Base-by-base conservation (phyloP, 1,140 invertebrate genomes). In the Orius insidiosus region DNA sequence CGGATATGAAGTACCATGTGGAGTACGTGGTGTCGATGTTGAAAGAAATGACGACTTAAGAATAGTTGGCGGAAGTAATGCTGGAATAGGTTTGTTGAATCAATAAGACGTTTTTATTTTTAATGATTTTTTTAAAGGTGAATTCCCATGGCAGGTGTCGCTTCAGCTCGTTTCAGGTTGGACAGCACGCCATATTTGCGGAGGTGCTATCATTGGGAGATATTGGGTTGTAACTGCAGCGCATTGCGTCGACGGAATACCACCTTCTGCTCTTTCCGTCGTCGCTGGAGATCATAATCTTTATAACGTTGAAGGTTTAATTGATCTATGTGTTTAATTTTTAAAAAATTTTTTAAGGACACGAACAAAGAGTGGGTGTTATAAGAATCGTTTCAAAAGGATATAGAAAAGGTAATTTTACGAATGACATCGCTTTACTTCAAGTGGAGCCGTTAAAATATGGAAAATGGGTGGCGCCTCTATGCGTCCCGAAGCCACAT, bases 141-240 rank as follows among this genome's bases (percentile, higher is more conserved):
- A 70, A 47, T 70, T 71, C 33, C 73, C 73, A 0, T 71, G 73
- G 53, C 70, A 74, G 56, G 63, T 72, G 1, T 74, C 73, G 0
- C 46, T 78, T 3, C 58, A 67, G 38, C 14, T 52, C 18, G n/a
- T 50, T 3, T 33, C 38, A 1, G 52, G 49, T 1, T 45, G 15
- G 7, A 19, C 31, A 11, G 24, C 52, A 0, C 37, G 52, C 13
- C 75, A 74, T 52, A 65, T 68, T 40, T 80, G 77, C 51, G 76
- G 75, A 0, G 77, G 72, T 2, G 67, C 70, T 33, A 70, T 80
- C 45, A 65, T 79, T 11, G 63, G 60, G 7, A 46, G 61, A 11
- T 54, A 67, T 2, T 73, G 64, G 54, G 65, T 77, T 1, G 10
- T 80, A 2, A 76, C 76, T 0, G 77, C 77, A 1, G 76, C 61